phyloP scores from a whole-genome alignment of 1,140 invertebrate species.

The Tribolium madens region DNA sequence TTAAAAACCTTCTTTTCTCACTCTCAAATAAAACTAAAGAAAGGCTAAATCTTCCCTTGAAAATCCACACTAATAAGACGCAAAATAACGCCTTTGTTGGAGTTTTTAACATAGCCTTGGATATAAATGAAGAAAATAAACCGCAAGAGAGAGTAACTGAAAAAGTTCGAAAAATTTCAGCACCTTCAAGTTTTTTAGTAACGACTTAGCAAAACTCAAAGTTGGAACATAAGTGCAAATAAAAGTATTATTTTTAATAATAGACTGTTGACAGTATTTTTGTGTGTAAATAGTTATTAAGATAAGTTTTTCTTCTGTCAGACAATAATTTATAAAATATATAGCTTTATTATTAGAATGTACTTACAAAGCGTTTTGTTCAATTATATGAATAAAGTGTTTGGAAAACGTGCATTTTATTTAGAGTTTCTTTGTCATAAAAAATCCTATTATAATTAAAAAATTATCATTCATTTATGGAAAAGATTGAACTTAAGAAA shows the following conservation, averaged over 20 bases:
- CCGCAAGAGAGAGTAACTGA: not conserved
- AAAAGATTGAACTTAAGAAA: no score
- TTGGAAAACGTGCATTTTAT: no score
- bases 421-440: no score
- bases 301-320: not conserved
- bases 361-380: no score
- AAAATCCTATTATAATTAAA: no score
- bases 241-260: no score
- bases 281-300: not conserved
- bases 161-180: slow-evolving; percentile 35
- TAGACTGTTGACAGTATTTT: no score
- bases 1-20: slow-evolving; percentile 62
- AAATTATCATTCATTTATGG: no score
- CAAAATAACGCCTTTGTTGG: not conserved
- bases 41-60: slow-evolving; percentile 48
- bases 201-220: not conserved
- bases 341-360: no score
- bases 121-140: slow-evolving; percentile 22
- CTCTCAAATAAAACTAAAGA: slow-evolving; percentile 43
- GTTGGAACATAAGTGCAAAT: no score
- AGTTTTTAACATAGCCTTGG: slow-evolving; percentile 24
- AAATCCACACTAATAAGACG: not conserved
- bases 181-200: slow-evolving; percentile 5
- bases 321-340: no score
- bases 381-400: no score